A percentile compares a stretch with the other conserved stretches of the same genome.
Evolutionary conservation across 2,797 vertebrate genomes (phyloP).

Genomic region (Sebastolobus alascanus): DNA sequence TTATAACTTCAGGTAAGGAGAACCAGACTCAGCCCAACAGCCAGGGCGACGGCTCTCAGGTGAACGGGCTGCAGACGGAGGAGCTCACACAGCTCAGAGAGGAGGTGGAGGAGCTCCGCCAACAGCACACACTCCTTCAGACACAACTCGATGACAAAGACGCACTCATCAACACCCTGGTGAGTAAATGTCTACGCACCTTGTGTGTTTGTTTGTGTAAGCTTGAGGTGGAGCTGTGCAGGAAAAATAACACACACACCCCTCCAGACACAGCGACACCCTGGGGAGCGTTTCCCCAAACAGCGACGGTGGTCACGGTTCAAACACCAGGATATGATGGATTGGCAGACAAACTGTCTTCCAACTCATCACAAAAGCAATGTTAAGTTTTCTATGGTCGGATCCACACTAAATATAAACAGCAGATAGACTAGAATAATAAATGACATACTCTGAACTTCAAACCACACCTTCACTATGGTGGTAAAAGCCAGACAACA

Average conservation of each 20-base stretch:
- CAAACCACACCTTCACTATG: not conserved
- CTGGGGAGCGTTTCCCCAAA: not conserved
- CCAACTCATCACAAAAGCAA: not conserved
- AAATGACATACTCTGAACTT: not conserved
- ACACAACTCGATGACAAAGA: constrained; percentile 91
- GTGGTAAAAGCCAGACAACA: not conserved
- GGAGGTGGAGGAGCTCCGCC: constrained; percentile 91
- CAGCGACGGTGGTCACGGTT: not conserved
- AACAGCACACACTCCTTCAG: constrained; percentile 87
- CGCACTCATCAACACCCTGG: constrained; percentile 88
- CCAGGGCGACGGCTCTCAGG: constrained; percentile 84
- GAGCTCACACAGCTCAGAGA: constrained; percentile 89
- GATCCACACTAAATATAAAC: not conserved
- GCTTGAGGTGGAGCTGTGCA: not conserved
- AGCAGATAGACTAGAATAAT: constrained; percentile 5
- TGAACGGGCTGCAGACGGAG: constrained; percentile 94
- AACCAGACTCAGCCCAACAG: constrained; percentile 84
- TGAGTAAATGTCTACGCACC: constrained; percentile 64
- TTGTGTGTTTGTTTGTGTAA: not conserved
- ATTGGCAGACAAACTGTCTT: not conserved
- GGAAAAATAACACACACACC: not conserved
- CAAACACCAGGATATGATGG: not conserved
- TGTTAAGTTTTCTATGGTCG: not conserved
- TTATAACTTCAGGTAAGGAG: constrained; percentile 89
- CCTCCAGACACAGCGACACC: constrained; percentile 2